These are phyloP conservation scores for Epinotia nisella DNA, from an alignment of 2,888 invertebrate species.

Conservation along the genomic window DNA sequence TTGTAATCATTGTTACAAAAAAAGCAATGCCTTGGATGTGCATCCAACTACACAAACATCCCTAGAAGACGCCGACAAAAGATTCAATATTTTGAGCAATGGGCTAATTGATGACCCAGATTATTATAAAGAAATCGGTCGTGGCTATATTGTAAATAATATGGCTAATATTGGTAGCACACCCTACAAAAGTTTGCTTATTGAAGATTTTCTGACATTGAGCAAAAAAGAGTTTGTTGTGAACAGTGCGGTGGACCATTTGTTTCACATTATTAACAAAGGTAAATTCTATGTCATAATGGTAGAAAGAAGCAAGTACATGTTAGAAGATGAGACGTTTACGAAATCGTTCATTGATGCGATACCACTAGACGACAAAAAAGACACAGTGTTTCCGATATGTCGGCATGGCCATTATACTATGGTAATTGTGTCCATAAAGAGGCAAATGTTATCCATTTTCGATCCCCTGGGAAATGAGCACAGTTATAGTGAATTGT, in stretches of 20 bases:
- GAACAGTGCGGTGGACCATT: background rate
- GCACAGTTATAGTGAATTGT: background rate
- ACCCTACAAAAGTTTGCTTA: background rate
- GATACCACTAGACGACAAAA: background rate
- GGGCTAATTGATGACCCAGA: background rate
- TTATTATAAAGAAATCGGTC: slow-evolving; percentile 10
- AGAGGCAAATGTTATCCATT: background rate
- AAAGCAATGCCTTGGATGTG: background rate
- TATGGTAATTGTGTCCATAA: background rate
- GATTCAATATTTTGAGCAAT: background rate
- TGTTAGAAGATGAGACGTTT: background rate
- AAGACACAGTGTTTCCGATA: slow-evolving; percentile 4
- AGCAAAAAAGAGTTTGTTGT: background rate
- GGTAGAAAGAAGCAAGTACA: background rate
- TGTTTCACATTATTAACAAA: background rate
- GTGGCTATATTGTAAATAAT: background rate
- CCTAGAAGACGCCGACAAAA: background rate
- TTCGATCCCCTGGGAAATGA: background rate
- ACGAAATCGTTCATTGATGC: background rate
- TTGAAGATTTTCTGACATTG: background rate
- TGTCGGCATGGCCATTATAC: background rate
- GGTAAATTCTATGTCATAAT: background rate
- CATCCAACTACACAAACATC: background rate
- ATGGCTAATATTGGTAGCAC: too few relatives aligned
- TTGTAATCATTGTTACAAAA: slow-evolving; percentile 6